A percentile compares a stretch with the other conserved stretches of the same genome.
These are phyloP conservation scores for Apodemia mormo DNA, from an alignment of 2,888 invertebrate genomes.

Conservation along the genomic window DNA sequence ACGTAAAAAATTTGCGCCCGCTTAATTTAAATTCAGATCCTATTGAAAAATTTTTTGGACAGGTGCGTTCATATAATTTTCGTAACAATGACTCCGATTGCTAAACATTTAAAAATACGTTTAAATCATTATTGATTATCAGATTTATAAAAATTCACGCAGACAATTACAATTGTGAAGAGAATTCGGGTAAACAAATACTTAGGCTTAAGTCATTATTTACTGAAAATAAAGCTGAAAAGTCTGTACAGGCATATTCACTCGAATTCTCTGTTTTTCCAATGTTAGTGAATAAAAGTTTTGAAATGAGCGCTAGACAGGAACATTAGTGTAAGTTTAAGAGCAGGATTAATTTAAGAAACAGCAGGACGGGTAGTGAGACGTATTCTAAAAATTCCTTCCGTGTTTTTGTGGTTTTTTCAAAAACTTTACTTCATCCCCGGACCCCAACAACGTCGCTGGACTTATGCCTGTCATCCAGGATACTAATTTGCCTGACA, in stretches of 20 bases:
- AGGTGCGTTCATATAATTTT: slow-evolving; percentile 40
- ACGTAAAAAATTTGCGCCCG: slow-evolving; percentile 28
- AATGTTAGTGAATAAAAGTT: neutral
- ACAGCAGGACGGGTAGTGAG: slow-evolving; percentile 37
- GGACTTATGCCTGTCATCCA: no score
- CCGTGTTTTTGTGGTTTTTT: no score
- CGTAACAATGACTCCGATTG: slow-evolving; percentile 40
- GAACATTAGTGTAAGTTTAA: slow-evolving; percentile 38
- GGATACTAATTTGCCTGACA: no score
- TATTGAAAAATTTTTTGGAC: slow-evolving; percentile 40
- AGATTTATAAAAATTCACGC: slow-evolving; percentile 37
- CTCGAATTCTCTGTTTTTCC: slow-evolving; percentile 15
- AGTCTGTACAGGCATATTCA: slow-evolving; percentile 21
- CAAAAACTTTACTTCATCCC: no score
- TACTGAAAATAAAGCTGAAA: neutral
- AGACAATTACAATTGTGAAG: slow-evolving; percentile 35
- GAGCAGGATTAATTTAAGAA: slow-evolving; percentile 26
- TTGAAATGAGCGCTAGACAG: slow-evolving; percentile 9
- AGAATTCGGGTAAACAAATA: slow-evolving; percentile 31
- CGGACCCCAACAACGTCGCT: no score
- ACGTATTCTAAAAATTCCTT: slow-evolving; percentile 28
- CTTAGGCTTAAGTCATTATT: slow-evolving; percentile 14
- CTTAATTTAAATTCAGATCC: slow-evolving; percentile 31
- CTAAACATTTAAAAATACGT: slow-evolving; percentile 38
- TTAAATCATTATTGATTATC: slow-evolving; percentile 39